Base-by-base conservation (phyloP, 1,140 invertebrate genomes). In the Bactericera cockerelli region DNA sequence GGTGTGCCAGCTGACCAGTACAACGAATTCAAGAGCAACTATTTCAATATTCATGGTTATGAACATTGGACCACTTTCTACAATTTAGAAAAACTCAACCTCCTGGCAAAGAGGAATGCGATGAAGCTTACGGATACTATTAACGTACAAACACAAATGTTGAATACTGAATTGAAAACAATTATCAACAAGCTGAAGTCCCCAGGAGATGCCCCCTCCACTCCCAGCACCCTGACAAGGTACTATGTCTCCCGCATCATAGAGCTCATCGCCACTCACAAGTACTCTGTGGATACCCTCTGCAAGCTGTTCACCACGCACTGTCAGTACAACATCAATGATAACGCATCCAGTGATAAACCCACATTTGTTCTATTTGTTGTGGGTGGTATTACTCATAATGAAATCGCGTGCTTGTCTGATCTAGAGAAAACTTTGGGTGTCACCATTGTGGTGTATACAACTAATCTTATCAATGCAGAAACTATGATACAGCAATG, bases 81-180 rank as follows among this genome's bases (percentile, higher is more conserved):
- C 19, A 49, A 49, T 49, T 49, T 49, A 22, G 42, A 49, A 49
- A 49, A 49, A 49, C 6, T 49, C 42, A 49, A 49, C 6, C 22
- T 49, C n/a, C 22, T 49, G 4, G 8, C 42, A 4, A 49, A 49
- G 19, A 19, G 42, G 8, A 19, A 16, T 49, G 8, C 42, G 19
- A 49, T 49, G 42, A 49, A 49, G 4, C 3, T 49, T 49, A 49
- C 42, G n/a, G 28, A 31, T 13, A 31, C 28, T 6, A 31, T 31
- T 6, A 31, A 31, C 13, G 28, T 13, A 6, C 28, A 31, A 13
- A 31, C 28, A 31, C 42, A 49, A 49, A 49, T 49, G 42, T n/a
- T 49, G 42, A 49, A 49, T 49, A 49, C 6, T 49, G 42, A 49
- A 49, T n/a, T 49, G 42, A 49, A n/a, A 49, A 49, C 4, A 4